Conservation (phyloP, 2,888 invertebrate species). For the Troilus luridus region DNA sequence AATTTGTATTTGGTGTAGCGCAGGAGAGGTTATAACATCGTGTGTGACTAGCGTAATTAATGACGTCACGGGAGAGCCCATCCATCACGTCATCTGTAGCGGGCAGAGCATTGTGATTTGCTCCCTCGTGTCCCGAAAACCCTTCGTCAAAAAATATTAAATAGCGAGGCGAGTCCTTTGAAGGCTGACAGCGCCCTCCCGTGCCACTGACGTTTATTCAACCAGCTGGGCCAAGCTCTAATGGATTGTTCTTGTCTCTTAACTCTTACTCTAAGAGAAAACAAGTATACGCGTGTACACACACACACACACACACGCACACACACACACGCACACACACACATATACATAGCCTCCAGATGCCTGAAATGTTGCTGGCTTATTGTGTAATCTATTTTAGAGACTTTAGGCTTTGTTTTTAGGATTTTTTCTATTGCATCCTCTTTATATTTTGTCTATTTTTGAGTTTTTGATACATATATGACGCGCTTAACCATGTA, state of each 20-base stretch:
- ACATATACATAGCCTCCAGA: too few relatives aligned
- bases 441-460: too few relatives aligned
- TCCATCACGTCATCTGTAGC: conserved; percentile 57
- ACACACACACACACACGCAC: too few relatives aligned
- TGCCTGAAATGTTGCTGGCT: too few relatives aligned
- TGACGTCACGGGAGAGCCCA: conserved; percentile 45
- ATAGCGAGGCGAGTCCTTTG: conserved; percentile 5
- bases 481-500: too few relatives aligned
- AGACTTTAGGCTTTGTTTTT: too few relatives aligned
- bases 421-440: too few relatives aligned
- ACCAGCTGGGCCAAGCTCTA: background rate
- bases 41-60: conserved; percentile 50
- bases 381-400: too few relatives aligned
- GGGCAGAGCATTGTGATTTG: conserved; percentile 51
- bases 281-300: background rate
- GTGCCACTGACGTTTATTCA: conserved; percentile 55
- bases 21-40: background rate
- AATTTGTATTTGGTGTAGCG: conserved; percentile 33
- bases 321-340: too few relatives aligned
- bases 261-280: background rate
- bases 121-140: background rate
- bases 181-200: conserved; percentile 35
- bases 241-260: conserved; percentile 42
- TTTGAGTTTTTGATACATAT: too few relatives aligned
- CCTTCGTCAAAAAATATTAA: conserved; percentile 50